Evolutionary conservation across 1,140 invertebrate species (phyloP), one percentile per base, ranked within the genome.

Genomic region (Caerostris darwini): DNA sequence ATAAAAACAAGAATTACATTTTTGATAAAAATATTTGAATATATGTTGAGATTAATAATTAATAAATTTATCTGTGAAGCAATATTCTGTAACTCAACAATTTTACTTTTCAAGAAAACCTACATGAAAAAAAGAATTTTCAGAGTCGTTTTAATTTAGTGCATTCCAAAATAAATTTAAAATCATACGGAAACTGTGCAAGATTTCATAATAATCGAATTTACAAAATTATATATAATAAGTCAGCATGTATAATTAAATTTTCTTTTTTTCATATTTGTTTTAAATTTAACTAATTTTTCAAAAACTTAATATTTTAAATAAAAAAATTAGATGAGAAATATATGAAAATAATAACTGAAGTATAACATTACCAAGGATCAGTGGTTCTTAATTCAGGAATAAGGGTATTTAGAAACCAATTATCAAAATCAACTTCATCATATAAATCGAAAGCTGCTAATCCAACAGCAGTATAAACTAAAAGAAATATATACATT

Each of bases 381-480:
- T 98, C 97, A 95, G 97, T 97, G 8, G 98, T 97, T 96, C 97
- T 97, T 61, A 99, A 95, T 96, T 99, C 99, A 95, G 97, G 97
- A 81, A 98, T 97, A 92, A 99, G 96, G 87, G 98, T 97, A 58
- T 97, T 97, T n/a, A 97, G 97, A 95, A 99, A 98, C 98, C 98
- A 99, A 92, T 98, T 97, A 96, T 99, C 98, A 96, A 99, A 99
- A 96, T 99, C 98, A 19, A 99, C 98, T 95, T 99, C 98, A 96
- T 99, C 98, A 96, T 98, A 99, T 83, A 99, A 96, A 95, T 99
- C 98, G 96, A 98, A 98, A 0, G 98, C 97, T n/a, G 97, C 97
- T 89, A 99, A 96, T 19, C 98, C 98, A 87, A 98, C 97, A 2
- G 98, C 98, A 96, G 98, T 98, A 95, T 99, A 99, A 90, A 99